Evolutionary conservation across 2,113 vertebrate species (phyloP).

Genomic region (Ifrita kowaldi): DNA sequence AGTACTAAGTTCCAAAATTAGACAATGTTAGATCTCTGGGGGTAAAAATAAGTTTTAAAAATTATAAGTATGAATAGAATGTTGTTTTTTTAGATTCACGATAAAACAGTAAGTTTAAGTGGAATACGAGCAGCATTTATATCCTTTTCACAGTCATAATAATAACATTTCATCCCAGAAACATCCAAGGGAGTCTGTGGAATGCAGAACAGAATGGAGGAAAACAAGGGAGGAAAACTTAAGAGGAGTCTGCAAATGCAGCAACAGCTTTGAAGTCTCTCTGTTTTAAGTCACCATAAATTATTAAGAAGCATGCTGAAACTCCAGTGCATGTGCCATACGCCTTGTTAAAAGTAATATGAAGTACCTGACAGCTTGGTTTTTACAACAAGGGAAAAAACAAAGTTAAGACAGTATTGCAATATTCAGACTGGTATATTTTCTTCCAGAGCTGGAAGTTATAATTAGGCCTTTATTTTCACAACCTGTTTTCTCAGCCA

Average conservation of each 20-base stretch:
- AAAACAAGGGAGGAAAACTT: not conserved
- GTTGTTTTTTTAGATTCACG: not conserved
- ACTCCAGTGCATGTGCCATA: not conserved
- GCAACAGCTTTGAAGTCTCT: conserved; percentile 21
- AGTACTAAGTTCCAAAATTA: not conserved
- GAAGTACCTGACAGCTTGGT: not conserved
- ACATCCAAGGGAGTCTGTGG: not conserved
- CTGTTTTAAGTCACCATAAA: conserved; percentile 5
- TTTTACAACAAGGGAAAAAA: not conserved
- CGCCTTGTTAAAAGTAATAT: not conserved
- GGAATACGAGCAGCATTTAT: not conserved
- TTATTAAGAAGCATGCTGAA: conserved; percentile 14
- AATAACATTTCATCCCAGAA: not conserved
- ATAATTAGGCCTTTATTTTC: not conserved
- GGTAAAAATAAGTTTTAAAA: not conserved
- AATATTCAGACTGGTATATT: not conserved
- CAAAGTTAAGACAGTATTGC: not conserved
- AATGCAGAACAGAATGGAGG: not conserved
- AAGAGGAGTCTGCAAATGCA: not conserved
- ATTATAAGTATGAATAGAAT: not conserved
- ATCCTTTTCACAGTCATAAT: not conserved
- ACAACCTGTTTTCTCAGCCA: not conserved
- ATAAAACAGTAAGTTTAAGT: not conserved
- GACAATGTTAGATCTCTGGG: not conserved
- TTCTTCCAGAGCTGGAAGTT: not conserved